A percentile compares a stretch with the other conserved stretches of the same genome.
These are phyloP conservation scores for Drosophila obscura DNA, from an alignment of 1,140 invertebrate species.

Conservation along the genomic window DNA sequence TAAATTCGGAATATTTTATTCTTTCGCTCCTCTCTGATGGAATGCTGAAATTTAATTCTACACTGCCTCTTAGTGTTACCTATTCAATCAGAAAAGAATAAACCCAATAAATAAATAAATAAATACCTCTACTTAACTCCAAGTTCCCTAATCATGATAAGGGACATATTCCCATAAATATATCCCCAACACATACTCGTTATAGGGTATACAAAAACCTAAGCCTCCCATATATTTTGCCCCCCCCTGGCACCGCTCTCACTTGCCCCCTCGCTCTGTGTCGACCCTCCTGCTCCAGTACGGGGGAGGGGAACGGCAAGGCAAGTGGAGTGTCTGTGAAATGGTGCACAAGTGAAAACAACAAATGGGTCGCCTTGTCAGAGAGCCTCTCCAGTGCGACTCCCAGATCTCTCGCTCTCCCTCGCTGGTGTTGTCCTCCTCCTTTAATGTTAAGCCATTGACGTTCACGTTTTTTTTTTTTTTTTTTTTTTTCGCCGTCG, in stretches of 20 bases:
- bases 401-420: conserved; percentile 6
- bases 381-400: conserved; percentile 37
- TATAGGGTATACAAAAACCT: conserved; percentile 11
- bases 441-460: conserved; percentile 1
- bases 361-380: conserved; percentile 78
- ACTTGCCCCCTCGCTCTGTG: conserved; percentile 1
- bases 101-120: background rate
- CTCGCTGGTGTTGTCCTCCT: background rate
- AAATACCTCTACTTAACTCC: no score
- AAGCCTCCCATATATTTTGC: conserved; percentile 26
- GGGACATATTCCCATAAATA: no score
- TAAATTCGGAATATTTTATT: no score
- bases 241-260: conserved; percentile 1
- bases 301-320: conserved; percentile 10
- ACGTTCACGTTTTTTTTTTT: conserved; percentile 50
- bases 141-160: no score
- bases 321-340: conserved; percentile 72
- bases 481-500: conserved; percentile 57
- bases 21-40: no score
- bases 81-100: no score
- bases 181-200: no score
- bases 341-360: conserved; percentile 80
- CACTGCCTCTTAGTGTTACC: no score
- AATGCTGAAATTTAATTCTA: no score
- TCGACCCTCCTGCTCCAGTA: background rate